These are phyloP conservation scores for Phrynocephalus versicolor DNA, from an alignment of 2,113 vertebrate genomes.

Conservation along the genomic window DNA sequence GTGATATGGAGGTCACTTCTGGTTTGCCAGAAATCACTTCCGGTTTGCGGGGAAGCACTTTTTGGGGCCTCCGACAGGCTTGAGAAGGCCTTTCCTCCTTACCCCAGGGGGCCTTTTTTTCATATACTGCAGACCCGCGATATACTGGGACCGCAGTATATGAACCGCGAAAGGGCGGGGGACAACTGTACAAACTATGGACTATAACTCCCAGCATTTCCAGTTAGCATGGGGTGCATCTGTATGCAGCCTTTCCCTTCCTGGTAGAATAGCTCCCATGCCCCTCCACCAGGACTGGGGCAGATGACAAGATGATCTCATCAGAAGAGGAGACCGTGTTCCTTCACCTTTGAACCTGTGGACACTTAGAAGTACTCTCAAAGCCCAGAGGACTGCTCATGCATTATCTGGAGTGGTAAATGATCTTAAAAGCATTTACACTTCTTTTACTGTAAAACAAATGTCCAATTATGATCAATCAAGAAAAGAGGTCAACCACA, in stretches of 20 bases:
- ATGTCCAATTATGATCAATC: not conserved
- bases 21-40: too few species aligned
- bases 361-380: not conserved
- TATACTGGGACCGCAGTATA: too few species aligned
- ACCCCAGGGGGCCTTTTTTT: too few species aligned
- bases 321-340: not conserved
- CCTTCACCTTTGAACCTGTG: not conserved
- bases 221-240: not conserved
- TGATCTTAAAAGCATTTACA: not conserved
- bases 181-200: too few species aligned
- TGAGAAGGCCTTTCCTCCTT: too few species aligned
- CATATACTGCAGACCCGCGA: too few species aligned
- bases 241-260: not conserved
- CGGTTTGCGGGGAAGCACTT: too few species aligned
- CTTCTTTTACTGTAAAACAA: not conserved
- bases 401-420: not conserved
- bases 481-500: not conserved
- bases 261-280: too few species aligned
- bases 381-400: not conserved
- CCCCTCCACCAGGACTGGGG: not conserved
- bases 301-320: not conserved
- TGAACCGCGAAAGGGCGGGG: too few species aligned
- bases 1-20: too few species aligned
- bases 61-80: too few species aligned
- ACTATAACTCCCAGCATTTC: too few species aligned